Evolutionary conservation across 2,797 vertebrate genomes (phyloP).

Genomic region (Myotis pilosus): DNA sequence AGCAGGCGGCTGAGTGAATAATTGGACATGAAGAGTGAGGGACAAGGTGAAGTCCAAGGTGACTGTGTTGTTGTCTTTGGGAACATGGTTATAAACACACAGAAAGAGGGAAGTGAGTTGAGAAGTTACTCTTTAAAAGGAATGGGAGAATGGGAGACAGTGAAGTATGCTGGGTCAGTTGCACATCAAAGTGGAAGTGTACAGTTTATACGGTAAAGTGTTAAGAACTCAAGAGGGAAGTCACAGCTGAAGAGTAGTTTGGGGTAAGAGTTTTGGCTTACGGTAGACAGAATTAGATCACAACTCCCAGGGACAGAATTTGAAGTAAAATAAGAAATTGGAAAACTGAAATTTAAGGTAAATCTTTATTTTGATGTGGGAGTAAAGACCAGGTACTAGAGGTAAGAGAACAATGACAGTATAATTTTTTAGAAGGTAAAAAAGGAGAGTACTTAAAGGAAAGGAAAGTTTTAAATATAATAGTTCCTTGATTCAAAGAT

Average conservation of each 20-base stretch:
- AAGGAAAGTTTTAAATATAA: background rate
- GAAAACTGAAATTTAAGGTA: background rate
- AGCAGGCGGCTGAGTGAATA: background rate
- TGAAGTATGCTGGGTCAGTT: background rate
- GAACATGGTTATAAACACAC: background rate
- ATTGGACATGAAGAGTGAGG: background rate
- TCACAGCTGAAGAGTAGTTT: background rate
- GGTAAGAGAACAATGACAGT: background rate
- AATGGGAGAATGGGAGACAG: background rate
- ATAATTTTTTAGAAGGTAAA: background rate
- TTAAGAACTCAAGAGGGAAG: background rate
- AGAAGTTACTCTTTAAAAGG: background rate
- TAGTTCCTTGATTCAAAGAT: conserved; percentile 17
- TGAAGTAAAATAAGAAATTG: background rate
- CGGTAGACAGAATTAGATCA: background rate
- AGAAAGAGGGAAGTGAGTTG: background rate
- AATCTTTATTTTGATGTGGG: background rate
- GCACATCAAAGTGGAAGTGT: background rate
- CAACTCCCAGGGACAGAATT: background rate
- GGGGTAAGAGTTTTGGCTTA: background rate
- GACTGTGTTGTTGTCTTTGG: background rate
- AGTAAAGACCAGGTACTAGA: background rate
- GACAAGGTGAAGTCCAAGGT: background rate
- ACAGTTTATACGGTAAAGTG: fast-evolving
- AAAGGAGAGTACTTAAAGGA: background rate